These are phyloP conservation scores for Paragorgia papillata DNA, from an alignment of 92 coral and sea anemone genomes.

Conservation along the genomic window DNA sequence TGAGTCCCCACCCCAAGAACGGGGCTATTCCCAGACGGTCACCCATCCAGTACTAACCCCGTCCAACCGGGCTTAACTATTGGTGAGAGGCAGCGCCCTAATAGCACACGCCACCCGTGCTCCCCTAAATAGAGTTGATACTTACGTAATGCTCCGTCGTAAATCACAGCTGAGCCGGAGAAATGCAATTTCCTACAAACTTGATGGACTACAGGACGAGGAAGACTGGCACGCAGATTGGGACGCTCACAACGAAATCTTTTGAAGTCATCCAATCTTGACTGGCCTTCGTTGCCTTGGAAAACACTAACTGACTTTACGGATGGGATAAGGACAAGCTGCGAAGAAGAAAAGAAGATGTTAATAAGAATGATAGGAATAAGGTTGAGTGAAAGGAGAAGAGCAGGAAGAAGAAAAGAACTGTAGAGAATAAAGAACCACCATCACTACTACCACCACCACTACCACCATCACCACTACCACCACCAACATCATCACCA, in stretches of 20 bases:
- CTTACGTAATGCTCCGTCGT: conserved; percentile 90
- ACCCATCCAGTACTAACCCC: too few species aligned
- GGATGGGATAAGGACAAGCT: conserved; percentile 80
- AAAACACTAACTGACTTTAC: conserved; percentile 72
- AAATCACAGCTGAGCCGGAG: conserved; percentile 84
- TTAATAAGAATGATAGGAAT: background rate
- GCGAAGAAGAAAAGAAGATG: conserved; percentile 5
- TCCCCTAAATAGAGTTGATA: background rate
- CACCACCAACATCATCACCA: too few species aligned
- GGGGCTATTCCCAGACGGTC: too few species aligned
- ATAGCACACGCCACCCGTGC: too few species aligned
- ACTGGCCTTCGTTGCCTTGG: conserved; percentile 74
- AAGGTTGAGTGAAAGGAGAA: background rate
- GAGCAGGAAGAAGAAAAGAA: background rate
- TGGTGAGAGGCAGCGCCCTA: too few species aligned
- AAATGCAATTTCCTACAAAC: conserved; percentile 79
- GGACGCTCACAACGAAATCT: conserved; percentile 61
- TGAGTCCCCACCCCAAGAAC: too few species aligned
- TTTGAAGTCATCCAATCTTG: conserved; percentile 60
- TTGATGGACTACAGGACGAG: conserved; percentile 65
- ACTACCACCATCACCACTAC: too few species aligned
- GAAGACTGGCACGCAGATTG: conserved; percentile 58
- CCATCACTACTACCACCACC: too few species aligned
- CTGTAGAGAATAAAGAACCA: too few species aligned
- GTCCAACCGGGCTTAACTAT: too few species aligned